Base-by-base conservation (phyloP, 1,140 invertebrate genomes). In the Sycobia sp. region DNA sequence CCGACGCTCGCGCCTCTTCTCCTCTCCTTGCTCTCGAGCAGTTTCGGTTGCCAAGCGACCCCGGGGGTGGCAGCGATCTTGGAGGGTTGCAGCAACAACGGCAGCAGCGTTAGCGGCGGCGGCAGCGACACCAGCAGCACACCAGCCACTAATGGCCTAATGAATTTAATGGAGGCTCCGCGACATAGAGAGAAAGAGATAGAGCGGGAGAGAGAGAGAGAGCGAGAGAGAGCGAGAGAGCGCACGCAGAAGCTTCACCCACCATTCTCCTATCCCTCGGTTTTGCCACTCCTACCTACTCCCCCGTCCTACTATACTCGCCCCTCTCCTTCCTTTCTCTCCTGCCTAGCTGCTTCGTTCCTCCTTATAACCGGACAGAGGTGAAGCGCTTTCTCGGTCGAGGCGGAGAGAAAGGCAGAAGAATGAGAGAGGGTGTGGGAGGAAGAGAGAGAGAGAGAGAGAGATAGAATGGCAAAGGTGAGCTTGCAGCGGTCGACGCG, bases 121-220 rank as follows among this genome's bases (percentile, higher is more conserved):
- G n/a, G n/a, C n/a, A n/a, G n/a, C n/a, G n/a, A n/a, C n/a, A n/a
- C 27, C 59, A 16, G 22, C n/a, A n/a, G n/a, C n/a, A n/a, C 53
- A 63, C 61, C 54, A 63, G 62, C 62, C 79, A 82, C 79, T 82
- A 82, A 82, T 82, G 78, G 80, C 77, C 80, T 82, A 82, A 82
- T 82, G 80, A 82, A 82, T 82, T 82, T 82, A 82, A 82, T 81
- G 78, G 80, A 81, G 77, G 78, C 73, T 76, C 75, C 76, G 65
- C 64, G 68, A 73, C 73, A 72, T 72, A 75, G 71, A 76, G 74
- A 53, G 38, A 13, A 16, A 25, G 51, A 18, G 16, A 9, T 20
- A 4, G 20, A 39, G 39, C 38, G 50, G 38, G 20, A 2, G 16
- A 34, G 13, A 18, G 2, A 13, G 29, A 32, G 11, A 32, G 11